Base-by-base conservation (phyloP, 2,888 invertebrate species). In the Hyles lineata region DNA sequence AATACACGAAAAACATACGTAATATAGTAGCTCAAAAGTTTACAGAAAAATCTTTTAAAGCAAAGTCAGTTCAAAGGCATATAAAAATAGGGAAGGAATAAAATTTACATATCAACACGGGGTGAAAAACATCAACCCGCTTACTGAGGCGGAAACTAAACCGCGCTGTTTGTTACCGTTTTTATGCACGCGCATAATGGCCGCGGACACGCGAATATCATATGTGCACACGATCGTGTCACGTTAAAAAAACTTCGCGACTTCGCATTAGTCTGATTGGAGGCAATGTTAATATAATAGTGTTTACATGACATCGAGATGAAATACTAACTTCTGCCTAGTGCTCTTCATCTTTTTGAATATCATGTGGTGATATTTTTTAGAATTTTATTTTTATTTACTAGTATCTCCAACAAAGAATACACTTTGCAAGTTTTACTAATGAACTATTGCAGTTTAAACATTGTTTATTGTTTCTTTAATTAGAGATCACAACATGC, bases 31-130 rank as follows among this genome's bases (percentile, higher is more conserved):
- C 21, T 23, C 21, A 15, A 23, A 50, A 63, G n/a, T 43, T 55
- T n/a, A 11, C 43, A 43, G 23, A 23, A 50, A 50, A 23, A 23
- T 43, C 15, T 62, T 35, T 19, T 62, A 63, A 63, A 63, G 43
- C 67, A 67, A 67, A 50, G 67, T 23, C 21, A 50, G 50, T 67
- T 67, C 15, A 50, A 50, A 67, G 50, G 67, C 67, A 23, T 67
- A 23, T 67, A 67, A 67, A 62, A 67, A 67, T 67, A 67, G 67
- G 23, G 7, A 67, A 67, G 43, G 67, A 67, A 43, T 50, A 67
- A 50, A 67, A 67, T 67, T 67, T 43, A 21, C 67, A 67, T 67
- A 67, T 67, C 21, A 67, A 43, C 67, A 50, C 50, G 67, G 50
- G 67, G 67, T 67, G 67, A 43, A 43, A 43, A 67, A 23, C 67